A percentile compares a stretch with the other conserved stretches of the same genome.
Conservation (phyloP, 2,888 invertebrate species). For the Caenorhabditis sulstoni region DNA sequence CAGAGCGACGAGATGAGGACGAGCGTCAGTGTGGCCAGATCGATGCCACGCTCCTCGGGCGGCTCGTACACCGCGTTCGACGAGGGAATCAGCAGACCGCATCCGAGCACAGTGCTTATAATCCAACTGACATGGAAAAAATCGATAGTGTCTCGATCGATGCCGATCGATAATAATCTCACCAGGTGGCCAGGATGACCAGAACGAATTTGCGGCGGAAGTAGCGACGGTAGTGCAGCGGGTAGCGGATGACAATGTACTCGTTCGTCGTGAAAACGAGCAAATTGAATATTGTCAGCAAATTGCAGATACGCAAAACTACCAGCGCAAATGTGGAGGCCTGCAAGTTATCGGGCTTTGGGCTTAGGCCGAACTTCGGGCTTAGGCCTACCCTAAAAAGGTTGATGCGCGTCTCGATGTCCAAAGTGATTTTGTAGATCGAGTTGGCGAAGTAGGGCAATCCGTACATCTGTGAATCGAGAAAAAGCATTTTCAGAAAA, state of each 20-base stretch:
- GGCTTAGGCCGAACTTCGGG: too few relatives aligned
- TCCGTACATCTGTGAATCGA: conserved; percentile 56
- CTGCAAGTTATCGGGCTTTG: conserved; percentile 51
- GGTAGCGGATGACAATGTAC: conserved; percentile 78
- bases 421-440: conserved; percentile 56
- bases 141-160: too few relatives aligned
- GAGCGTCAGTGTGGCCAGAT: conserved; percentile 64
- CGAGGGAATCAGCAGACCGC: conserved; percentile 67
- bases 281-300: conserved; percentile 80
- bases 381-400: conserved; percentile 44
- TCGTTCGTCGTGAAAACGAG: conserved; percentile 80
- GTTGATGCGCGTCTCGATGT: conserved; percentile 50
- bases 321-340: conserved; percentile 75
- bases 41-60: conserved; percentile 55
- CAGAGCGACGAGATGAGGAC: conserved; percentile 76
- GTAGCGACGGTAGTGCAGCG: conserved; percentile 79
- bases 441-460: conserved; percentile 63
- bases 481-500: not conserved
- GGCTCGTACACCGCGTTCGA: conserved; percentile 23
- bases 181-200: conserved; percentile 74
- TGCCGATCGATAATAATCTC: too few relatives aligned
- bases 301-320: conserved; percentile 77
- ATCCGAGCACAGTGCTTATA: conserved; percentile 74
- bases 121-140: conserved; percentile 79
- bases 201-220: conserved; percentile 75